Evolutionary conservation across 2,888 invertebrate genomes (phyloP), one percentile per base, ranked within the genome.

Genomic region (Entomobrya multifasciata): DNA sequence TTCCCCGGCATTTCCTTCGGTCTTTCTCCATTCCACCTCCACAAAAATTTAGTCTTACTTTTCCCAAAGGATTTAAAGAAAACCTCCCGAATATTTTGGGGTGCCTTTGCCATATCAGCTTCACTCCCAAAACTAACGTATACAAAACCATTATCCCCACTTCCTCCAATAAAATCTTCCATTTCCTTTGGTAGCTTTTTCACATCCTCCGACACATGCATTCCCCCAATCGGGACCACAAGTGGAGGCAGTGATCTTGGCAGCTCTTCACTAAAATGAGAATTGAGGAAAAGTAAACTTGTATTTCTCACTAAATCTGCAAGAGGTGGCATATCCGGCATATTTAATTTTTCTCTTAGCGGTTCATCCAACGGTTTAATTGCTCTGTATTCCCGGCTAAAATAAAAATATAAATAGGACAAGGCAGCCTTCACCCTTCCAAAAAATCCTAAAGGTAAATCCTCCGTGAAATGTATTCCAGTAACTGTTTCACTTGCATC

Each of bases 51-150:
- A 0, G 76, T 20, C 15, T 86, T 74, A 22, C 70, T 86, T 11
- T 84, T 86, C 30, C 44, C 49, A 11, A 90, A 15, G 10, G 86
- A 86, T 11, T 85, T 77, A 44, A 87, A 87, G 25, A 90, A 87
- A 25, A 74, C 60, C 30, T 87, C 30, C 0, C 74, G 67, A n/a
- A 88, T 49, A 25, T 82, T 20, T 22, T 65, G 36, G 11, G 90
- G 86, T 0, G 87, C 20, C 22, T 74, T 62, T 0, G 85, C 49
- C 44, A 90, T 80, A 49, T 84, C 84, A 13, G 87, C 86, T 36
- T 86, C 87, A 36, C 86, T 88, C n/a, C 90, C 90, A 72, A 90
- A 90, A 65, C 89, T 89, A 1, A 90, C 67, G 65, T 88, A 90
- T 0, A 90, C 87, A 49, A 90, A 90, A 11, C 89, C 90, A 30